Base-by-base conservation (phyloP, 1,140 invertebrate species). In the Nebria ingens region DNA sequence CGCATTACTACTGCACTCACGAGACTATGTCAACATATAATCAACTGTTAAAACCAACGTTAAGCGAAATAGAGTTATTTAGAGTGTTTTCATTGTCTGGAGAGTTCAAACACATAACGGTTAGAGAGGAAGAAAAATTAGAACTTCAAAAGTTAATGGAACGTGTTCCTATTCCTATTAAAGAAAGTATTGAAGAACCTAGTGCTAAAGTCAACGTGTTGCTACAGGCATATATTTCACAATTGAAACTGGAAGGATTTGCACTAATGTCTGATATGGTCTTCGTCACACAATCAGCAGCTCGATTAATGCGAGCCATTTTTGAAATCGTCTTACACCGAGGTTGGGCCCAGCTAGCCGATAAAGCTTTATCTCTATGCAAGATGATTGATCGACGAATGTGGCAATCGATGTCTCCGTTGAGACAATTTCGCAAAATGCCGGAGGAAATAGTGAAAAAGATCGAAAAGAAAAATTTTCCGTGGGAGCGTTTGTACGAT, bases 381-480 rank as follows among this genome's bases (percentile, higher is more conserved):
- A 99, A 99, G 75, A 99, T 99, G 97, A 93, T 99, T 52, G 95
- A 99, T 69, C 81, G 92, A 15, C 79, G 97, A 19, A 98, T 98
- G 94, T 99, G 97, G 97, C 95, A 98, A 71, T 97, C 93, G 0
- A 97, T 99, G 93, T 98, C 93, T 34, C 97, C 97, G 2, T 73
- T 99, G 0, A 76, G 97, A 19, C 97, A 99, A 70, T 99, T 99
- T 69, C 82, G 89, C 34, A 98, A 98, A 68, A 96, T 99, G 79
- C 96, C 96, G 0, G 92, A 97, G 63, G 96, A 99, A 75, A 91
- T 98, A 9, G 84, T 99, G 1, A 93, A 95, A 65, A 98, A 98
- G 67, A 87, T 99, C 52, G 97, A 99, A 68, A 99, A 99, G 77
- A 99, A 99, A 68, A 91, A 90, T 66, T 91, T 95, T 65, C 89